These are phyloP conservation scores for Nipponia nippon DNA, from an alignment of 2,113 vertebrate species.

Conservation along the genomic window DNA sequence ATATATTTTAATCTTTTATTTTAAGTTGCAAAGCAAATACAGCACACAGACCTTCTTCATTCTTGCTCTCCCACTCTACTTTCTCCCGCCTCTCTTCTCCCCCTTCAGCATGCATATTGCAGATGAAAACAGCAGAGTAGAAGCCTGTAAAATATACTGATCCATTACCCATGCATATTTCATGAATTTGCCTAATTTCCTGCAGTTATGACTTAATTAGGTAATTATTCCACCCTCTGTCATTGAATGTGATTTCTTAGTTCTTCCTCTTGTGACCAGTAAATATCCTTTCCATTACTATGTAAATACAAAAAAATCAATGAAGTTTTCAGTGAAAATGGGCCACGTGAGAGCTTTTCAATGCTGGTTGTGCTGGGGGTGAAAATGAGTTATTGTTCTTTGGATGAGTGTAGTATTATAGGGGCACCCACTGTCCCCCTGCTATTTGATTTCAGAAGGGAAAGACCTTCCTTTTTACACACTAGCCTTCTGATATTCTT, in stretches of 20 bases:
- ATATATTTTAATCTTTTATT: not conserved
- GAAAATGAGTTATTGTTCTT: not conserved
- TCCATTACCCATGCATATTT: constrained; percentile 27
- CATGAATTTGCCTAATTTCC: constrained; percentile 27
- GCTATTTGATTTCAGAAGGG: not conserved
- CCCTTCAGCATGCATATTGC: not conserved
- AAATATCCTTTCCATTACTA: not conserved
- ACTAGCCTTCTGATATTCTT: not conserved
- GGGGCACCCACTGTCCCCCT: too few species aligned
- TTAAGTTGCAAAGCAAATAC: not conserved
- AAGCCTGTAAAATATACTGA: constrained; percentile 18
- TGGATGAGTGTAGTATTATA: not conserved
- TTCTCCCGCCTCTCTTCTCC: not conserved
- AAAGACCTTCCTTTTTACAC: not conserved
- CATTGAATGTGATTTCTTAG: not conserved
- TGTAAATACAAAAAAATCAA: not conserved
- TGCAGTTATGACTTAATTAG: constrained; percentile 32
- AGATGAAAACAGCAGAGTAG: constrained; percentile 3
- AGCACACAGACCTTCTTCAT: not conserved
- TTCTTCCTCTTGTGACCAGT: not conserved
- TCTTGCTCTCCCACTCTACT: not conserved
- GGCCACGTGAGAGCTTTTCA: not conserved
- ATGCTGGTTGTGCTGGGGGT: not conserved
- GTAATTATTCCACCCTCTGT: constrained; percentile 29
- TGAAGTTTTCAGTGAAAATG: not conserved